A percentile compares a stretch with the other conserved stretches of the same genome.
Evolutionary conservation across 2,113 vertebrate genomes (phyloP).

Genomic region (Barbus barbus): DNA sequence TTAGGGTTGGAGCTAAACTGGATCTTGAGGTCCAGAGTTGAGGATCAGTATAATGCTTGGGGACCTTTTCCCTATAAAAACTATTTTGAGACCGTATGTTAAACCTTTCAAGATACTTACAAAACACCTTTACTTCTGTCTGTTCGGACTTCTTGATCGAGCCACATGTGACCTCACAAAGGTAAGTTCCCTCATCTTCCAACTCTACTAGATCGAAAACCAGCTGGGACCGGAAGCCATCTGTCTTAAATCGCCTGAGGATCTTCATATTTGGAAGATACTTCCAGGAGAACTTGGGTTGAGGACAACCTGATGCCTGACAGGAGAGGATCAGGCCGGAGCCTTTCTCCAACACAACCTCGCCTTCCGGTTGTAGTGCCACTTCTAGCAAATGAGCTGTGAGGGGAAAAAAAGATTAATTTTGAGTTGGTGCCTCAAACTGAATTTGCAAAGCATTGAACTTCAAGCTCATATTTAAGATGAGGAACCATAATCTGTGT

Average conservation of each 20-base stretch:
- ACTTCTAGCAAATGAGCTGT: slow-evolving; percentile 68
- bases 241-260: not conserved
- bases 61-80: not conserved
- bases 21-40: too few relatives aligned
- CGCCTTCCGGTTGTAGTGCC: slow-evolving; percentile 46
- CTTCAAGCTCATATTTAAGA: not conserved
- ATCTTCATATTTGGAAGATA: slow-evolving; percentile 24
- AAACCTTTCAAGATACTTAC: slow-evolving; percentile 61
- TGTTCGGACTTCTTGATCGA: slow-evolving; percentile 50
- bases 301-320: slow-evolving; percentile 59
- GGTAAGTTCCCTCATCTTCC: slow-evolving; percentile 62
- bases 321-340: slow-evolving; percentile 63
- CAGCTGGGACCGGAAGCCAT: slow-evolving; percentile 49
- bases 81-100: not conserved
- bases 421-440: not conserved
- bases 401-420: not conserved
- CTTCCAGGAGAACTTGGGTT: slow-evolving; percentile 64
- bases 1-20: too few relatives aligned
- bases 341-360: slow-evolving; percentile 54
- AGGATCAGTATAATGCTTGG: not conserved
- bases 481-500: not conserved
- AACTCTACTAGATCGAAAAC: slow-evolving; percentile 58
- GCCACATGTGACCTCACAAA: slow-evolving; percentile 68
- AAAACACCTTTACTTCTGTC: slow-evolving; percentile 60
- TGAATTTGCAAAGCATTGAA: not conserved